Evolutionary conservation across 2,888 invertebrate species (phyloP).

Genomic region (Cactoblastis cactorum): DNA sequence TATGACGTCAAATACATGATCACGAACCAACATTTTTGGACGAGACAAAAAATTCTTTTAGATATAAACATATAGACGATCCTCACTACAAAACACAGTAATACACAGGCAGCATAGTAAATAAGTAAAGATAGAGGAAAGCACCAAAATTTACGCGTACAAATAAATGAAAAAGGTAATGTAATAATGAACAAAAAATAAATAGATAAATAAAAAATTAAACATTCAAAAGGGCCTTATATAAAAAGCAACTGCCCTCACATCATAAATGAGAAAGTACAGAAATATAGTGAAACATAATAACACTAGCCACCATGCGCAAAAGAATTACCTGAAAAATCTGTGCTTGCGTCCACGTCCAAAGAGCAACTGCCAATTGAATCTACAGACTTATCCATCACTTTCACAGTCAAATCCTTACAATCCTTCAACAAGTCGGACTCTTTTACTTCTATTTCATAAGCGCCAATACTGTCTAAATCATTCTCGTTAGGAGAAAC

Average conservation of each 20-base stretch:
- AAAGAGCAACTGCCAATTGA: constrained; percentile 93
- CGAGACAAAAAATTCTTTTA: background rate
- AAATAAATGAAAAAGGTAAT: too few relatives aligned
- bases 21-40: background rate
- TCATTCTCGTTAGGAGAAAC: constrained; percentile 65
- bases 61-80: background rate
- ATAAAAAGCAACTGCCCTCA: background rate
- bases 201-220: background rate
- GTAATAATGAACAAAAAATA: background rate
- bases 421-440: constrained; percentile 57
- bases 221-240: background rate
- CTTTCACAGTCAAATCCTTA: constrained; percentile 70
- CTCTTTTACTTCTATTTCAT: constrained; percentile 71
- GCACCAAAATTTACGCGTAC: background rate
- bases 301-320: background rate
- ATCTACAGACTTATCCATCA: constrained; percentile 88
- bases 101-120: background rate
- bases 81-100: background rate
- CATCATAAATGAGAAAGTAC: background rate
- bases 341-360: constrained; percentile 88
- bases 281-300: background rate
- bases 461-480: constrained; percentile 66
- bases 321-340: constrained; percentile 83
- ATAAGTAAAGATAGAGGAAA: background rate
- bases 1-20: too few relatives aligned